Base-by-base conservation (phyloP, 2,888 invertebrate genomes). In the Chymomyza fuscimana region DNA sequence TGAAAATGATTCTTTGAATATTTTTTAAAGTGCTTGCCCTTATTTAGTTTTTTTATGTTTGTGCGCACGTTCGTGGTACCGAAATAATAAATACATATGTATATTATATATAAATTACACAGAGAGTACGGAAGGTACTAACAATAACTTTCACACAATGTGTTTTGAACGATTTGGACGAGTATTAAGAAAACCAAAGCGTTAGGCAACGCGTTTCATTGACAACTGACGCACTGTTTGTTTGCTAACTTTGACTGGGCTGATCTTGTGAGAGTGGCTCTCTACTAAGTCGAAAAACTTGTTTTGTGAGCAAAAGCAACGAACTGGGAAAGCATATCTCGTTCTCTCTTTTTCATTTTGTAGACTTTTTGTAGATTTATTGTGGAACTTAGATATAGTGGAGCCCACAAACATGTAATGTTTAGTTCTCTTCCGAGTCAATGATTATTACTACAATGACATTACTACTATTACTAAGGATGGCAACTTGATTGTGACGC, bases 91-190 rank as follows among this genome's bases (percentile, higher is more conserved):
- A n/a, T n/a, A n/a, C n/a, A 25, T 9, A 36, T 0, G 5, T 3
- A 36, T 52, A 16, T 12, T 72, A 63, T 71, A 25, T 71, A 25
- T 69, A 65, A 69, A 80, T 73, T 72, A 73, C 59, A 73, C 69
- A 71, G 73, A 71, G 64, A 73, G 65, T 72, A 71, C 64, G 67
- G 62, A 75, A 75, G 70, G 65, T 81, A 74, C 79, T 69, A 70
- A 80, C 63, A 74, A 73, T 60, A 82, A 87, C 82, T 83, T 83
- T 83, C 82, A 77, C 87, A 68, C 77, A 64, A 52, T 74, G 61
- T 64, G 66, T 69, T 65, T 70, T 60, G 67, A 63, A 65, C 63
- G 70, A 66, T 56, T 68, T 64, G 29, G 40, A 22, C 59, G 60
- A 72, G 72, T 36, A 65, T 46, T 29, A 54, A 54, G 61, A 61